Evolutionary conservation across 2,888 invertebrate species (phyloP), one percentile per base, ranked within the genome.

Genomic region (Dolomedes plantarius): DNA sequence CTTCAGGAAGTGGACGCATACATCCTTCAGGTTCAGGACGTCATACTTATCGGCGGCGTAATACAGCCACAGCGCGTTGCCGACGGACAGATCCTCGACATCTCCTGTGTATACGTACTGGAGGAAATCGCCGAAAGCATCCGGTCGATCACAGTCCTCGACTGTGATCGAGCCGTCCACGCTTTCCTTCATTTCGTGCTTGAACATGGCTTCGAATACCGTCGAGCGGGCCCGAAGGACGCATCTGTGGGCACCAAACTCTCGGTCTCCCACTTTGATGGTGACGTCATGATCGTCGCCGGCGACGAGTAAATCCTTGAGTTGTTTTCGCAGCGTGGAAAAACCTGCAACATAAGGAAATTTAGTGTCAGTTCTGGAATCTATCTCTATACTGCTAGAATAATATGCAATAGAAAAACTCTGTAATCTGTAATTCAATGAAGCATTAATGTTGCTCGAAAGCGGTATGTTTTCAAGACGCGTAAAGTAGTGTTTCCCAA

Each of bases 141-240:
- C 16, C 0, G 27, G 41, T n/a, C n/a, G n/a, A 11, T 80, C 73
- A 2, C 62, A 28, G n/a, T 80, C 72, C 13, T 5, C n/a, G 7
- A 79, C 41, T 3, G 62, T 0, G 0, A 41, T 39, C 23, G 13
- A 31, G 27, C 29, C 32, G 3, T 7, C 41, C 19, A 28, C 29
- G 0, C 50, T 31, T 50, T 80, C 71, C 31, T 56, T 19, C 62
- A 46, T 73, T 36, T 65, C 71, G 28, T 41, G 13, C 1, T 65
- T 31, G 9, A 75, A 39, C 73, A 78, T 77, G n/a, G 67, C 36
- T 16, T 36, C 28, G 56, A 87, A 69, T 62, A 88, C 79, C 23
- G 77, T n/a, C 1, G 75, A 75, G 9, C 69, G 56, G 23, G 68
- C 13, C 0, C 31, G 31, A 5, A 82, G 68, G 23, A 82, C 62